A percentile compares a stretch with the other conserved stretches of the same genome.
Conservation (phyloP, 2,113 vertebrate genomes). For the Sigmodon hispidus region DNA sequence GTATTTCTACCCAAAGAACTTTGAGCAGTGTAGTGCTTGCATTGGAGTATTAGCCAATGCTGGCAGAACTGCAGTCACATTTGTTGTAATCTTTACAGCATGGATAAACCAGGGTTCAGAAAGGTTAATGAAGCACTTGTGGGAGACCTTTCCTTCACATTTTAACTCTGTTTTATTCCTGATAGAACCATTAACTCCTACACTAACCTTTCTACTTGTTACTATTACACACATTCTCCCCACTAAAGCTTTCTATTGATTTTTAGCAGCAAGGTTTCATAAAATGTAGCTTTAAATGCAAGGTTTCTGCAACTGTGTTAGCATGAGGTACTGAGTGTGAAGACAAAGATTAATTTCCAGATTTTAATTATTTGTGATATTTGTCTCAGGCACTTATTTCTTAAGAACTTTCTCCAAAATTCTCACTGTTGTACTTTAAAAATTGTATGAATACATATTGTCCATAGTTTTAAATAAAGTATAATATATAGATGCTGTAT, state of each 20-base stretch:
- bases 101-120: slow-evolving; percentile 89
- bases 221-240: slow-evolving; percentile 92
- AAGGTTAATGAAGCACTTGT: slow-evolving; percentile 98
- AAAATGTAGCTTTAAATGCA: slow-evolving; percentile 87
- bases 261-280: slow-evolving; percentile 84
- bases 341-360: slow-evolving; percentile 82
- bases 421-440: neutral
- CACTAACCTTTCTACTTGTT: slow-evolving; percentile 94
- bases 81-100: slow-evolving; percentile 85
- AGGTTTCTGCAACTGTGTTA: slow-evolving; percentile 73
- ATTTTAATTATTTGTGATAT: slow-evolving; percentile 72
- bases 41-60: slow-evolving; percentile 78
- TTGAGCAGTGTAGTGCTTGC: slow-evolving; percentile 60
- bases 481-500: neutral
- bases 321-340: slow-evolving; percentile 48
- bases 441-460: neutral
- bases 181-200: slow-evolving; percentile 96
- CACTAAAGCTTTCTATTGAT: slow-evolving; percentile 95
- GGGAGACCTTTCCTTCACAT: slow-evolving; percentile 93
- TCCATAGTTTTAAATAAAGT: slow-evolving; percentile 10
- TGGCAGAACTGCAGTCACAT: slow-evolving; percentile 78
- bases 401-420: slow-evolving; percentile 55
- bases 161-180: slow-evolving; percentile 94
- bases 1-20: slow-evolving; percentile 59
- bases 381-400: slow-evolving; percentile 46